Evolutionary conservation across 2,888 invertebrate species (phyloP).

Genomic region (Parnassius smintheus): DNA sequence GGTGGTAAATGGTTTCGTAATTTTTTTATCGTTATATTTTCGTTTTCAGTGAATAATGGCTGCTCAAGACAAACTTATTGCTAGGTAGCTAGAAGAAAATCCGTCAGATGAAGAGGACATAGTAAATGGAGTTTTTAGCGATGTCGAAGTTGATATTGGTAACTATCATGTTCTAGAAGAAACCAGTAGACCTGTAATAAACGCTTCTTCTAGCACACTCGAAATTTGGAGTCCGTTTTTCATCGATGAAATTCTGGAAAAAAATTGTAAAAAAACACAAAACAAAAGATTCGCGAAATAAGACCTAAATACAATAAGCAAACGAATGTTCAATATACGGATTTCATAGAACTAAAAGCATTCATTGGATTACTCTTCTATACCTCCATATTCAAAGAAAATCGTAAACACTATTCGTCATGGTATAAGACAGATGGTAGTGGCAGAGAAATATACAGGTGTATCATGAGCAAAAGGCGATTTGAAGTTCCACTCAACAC

Average conservation of each 20-base stretch:
- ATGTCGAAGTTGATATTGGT: background rate
- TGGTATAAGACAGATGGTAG: constrained; percentile 30
- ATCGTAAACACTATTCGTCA: constrained; percentile 4
- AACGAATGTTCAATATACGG: constrained; percentile 27
- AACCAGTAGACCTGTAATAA: background rate
- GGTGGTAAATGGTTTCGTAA: no score
- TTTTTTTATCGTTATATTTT: background rate
- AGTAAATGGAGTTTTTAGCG: background rate
- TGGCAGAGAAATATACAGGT: constrained; percentile 27
- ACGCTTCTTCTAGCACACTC: background rate
- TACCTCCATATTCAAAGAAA: constrained; percentile 29
- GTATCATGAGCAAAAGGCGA: background rate
- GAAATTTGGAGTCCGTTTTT: background rate
- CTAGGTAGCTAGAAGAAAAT: background rate
- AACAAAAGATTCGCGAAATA: background rate
- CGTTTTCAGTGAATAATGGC: background rate
- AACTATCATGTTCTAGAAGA: background rate
- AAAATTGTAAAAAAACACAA: background rate
- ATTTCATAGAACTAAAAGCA: constrained; percentile 26
- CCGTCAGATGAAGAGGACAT: background rate
- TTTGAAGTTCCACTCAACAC: background rate
- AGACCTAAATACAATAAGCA: background rate
- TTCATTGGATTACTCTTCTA: constrained; percentile 29
- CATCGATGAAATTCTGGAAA: background rate
- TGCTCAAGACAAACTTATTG: background rate